A percentile compares a stretch with the other conserved stretches of the same genome.
Evolutionary conservation across 2,888 invertebrate species (phyloP).

Genomic region (Conus canariensis): DNA sequence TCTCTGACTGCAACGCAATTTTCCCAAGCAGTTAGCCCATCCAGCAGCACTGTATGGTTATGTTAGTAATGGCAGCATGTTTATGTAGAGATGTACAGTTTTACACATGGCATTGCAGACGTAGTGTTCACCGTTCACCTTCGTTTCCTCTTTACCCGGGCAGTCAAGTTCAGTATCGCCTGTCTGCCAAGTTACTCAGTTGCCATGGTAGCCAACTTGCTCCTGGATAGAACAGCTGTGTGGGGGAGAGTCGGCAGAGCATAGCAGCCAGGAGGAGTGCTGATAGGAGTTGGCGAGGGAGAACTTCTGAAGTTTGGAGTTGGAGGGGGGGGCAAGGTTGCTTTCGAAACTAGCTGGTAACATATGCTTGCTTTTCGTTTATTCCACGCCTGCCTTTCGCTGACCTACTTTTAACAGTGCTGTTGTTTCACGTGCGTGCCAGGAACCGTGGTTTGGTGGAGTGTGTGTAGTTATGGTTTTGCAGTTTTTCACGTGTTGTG

Average conservation of each 20-base stretch:
- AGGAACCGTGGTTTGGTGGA: background rate
- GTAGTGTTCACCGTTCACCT: background rate
- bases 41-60: too few relatives aligned
- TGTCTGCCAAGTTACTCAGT: slow-evolving; percentile 31
- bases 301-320: background rate
- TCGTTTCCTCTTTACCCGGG: background rate
- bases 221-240: background rate
- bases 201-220: slow-evolving; percentile 25
- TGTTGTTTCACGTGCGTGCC: slow-evolving; percentile 24
- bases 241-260: slow-evolving; percentile 9
- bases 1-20: too few relatives aligned
- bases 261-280: background rate
- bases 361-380: slow-evolving; percentile 9
- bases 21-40: too few relatives aligned
- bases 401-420: slow-evolving; percentile 4
- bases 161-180: background rate
- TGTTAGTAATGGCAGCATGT: too few relatives aligned
- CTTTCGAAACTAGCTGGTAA: background rate
- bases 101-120: background rate
- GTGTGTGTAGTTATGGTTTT: background rate
- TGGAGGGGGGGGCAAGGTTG: background rate
- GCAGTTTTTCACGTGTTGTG: background rate
- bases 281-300: background rate
- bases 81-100: too few relatives aligned
- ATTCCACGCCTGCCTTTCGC: slow-evolving; percentile 8